Conservation (phyloP, 2,888 invertebrate species). For the Epsilonema sp. region DNA sequence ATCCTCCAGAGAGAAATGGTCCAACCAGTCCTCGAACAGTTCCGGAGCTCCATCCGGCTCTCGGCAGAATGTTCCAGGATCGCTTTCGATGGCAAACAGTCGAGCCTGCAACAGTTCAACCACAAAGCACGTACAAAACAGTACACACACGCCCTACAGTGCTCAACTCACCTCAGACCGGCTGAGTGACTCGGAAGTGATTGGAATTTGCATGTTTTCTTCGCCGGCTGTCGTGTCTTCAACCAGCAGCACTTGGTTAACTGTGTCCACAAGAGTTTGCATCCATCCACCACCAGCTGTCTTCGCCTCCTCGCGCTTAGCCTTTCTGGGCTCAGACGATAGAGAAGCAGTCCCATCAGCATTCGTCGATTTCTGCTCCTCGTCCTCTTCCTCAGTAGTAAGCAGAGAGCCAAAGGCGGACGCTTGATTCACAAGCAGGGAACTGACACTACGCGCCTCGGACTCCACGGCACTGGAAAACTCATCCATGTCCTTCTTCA, state of each 20-base stretch:
- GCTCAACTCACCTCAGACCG: background rate
- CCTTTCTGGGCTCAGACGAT: background rate
- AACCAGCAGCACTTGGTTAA: constrained; percentile 17
- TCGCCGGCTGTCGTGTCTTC: constrained; percentile 23
- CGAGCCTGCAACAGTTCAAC: constrained; percentile 39
- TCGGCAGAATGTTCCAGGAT: constrained; percentile 50
- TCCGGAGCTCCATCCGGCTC: constrained; percentile 43
- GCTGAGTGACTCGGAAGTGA: background rate
- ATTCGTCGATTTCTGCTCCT: too few relatives aligned
- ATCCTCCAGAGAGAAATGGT: constrained; percentile 37
- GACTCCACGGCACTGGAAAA: constrained; percentile 19
- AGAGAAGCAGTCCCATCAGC: background rate
- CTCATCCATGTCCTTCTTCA: constrained; percentile 24
- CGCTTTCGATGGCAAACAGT: constrained; percentile 48
- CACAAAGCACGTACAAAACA: background rate
- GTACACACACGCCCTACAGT: background rate
- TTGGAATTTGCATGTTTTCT: constrained; percentile 7
- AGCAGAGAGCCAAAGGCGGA: too few relatives aligned
- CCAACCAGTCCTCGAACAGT: constrained; percentile 43
- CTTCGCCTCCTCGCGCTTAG: background rate
- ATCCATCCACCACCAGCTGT: constrained; percentile 7
- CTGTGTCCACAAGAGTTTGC: constrained; percentile 18
- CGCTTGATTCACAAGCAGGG: constrained; percentile 1
- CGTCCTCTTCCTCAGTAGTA: too few relatives aligned
- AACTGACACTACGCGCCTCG: constrained; percentile 18